Evolutionary conservation across 2,888 invertebrate species (phyloP), one percentile per base, ranked within the genome.

Genomic region (Panorpa germanica): DNA sequence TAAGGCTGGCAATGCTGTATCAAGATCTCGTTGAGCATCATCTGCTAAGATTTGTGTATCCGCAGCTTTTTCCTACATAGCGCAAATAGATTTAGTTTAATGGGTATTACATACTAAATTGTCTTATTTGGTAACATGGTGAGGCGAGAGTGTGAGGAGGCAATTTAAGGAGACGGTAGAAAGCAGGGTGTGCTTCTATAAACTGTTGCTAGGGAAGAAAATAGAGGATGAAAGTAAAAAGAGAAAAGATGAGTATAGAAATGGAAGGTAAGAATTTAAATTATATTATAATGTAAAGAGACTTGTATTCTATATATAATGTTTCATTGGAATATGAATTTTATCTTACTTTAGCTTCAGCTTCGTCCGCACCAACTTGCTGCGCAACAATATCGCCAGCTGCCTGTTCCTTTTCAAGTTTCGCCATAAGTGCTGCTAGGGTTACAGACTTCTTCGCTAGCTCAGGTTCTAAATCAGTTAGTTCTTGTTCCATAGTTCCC

Each of bases 1-100:
- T 49, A 90, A 62, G 0, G 83, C 83, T 0, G 88, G 90, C 55
- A 88, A 62, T 0, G 85, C 90, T 5, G 78, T 70, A 34, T 82
- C 81, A 25, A 91, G 57, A 50, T 90, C 90, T 40, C 57, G 55
- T 38, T 86, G 80, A 29, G 81, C 78, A 47, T 86, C 88, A 35
- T 81, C 82, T 11, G 88, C 86, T 35, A 91, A 67, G 25, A 67
- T 63, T 50, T 71, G 74, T 2, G 83, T 83, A 49, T 81, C 78
- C 25, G 70, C 73, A 0, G 90, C 86, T 69, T 86, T 86, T 38
- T 65, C 61, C 73, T 73, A 39, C 37, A 23, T 12, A 9, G 33
- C 29, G 5, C 7, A 30, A 12, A 4, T 26, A 23, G 25, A 23
- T 13, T 15, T 13, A 11, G 20, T 25, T 21, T n/a, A n/a, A n/a